A percentile compares a stretch with the other conserved stretches of the same genome.
Evolutionary conservation across 2,888 invertebrate genomes (phyloP).

Genomic region (Lasioglossum marginatum): DNA sequence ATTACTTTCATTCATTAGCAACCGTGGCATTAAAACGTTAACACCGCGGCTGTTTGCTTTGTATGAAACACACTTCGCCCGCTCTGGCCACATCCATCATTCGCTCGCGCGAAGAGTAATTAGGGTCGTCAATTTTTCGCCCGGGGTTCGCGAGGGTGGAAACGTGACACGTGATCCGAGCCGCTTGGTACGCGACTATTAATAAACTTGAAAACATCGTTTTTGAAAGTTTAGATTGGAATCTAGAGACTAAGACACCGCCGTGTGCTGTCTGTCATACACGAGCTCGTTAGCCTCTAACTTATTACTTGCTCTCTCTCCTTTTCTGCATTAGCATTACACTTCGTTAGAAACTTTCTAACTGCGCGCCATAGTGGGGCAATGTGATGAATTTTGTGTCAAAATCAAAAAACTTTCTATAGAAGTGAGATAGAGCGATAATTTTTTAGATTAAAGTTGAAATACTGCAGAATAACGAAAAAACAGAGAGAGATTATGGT

Average conservation of each 20-base stretch:
- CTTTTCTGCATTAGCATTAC: conserved; percentile 42
- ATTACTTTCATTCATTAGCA: conserved; percentile 31
- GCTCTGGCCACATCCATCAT: conserved; percentile 31
- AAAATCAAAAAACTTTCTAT: too few relatives aligned
- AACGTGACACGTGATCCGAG: conserved; percentile 18
- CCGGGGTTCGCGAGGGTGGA: neutral
- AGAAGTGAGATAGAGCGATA: too few relatives aligned
- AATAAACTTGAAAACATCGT: conserved; percentile 49
- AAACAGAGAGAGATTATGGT: too few relatives aligned
- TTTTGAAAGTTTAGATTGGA: conserved; percentile 67
- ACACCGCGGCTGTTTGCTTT: conserved; percentile 10
- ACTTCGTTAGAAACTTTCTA: conserved; percentile 61
- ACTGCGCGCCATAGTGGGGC: conserved; percentile 14
- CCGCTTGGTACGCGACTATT: conserved; percentile 32
- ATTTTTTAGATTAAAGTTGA: too few relatives aligned
- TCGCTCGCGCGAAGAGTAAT: conserved; percentile 17
- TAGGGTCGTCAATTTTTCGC: conserved; percentile 39
- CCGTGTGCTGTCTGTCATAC: conserved; percentile 72
- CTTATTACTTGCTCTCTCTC: conserved; percentile 46
- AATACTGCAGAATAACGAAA: too few relatives aligned
- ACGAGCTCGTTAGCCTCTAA: conserved; percentile 57
- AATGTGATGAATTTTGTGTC: too few relatives aligned
- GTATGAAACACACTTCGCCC: conserved; percentile 10
- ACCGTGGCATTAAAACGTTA: conserved; percentile 24
- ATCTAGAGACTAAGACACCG: conserved; percentile 73